A percentile compares a stretch with the other conserved stretches of the same genome.
Evolutionary conservation across 2,113 vertebrate species (phyloP).

Genomic region (Opisthocomus hoazin): DNA sequence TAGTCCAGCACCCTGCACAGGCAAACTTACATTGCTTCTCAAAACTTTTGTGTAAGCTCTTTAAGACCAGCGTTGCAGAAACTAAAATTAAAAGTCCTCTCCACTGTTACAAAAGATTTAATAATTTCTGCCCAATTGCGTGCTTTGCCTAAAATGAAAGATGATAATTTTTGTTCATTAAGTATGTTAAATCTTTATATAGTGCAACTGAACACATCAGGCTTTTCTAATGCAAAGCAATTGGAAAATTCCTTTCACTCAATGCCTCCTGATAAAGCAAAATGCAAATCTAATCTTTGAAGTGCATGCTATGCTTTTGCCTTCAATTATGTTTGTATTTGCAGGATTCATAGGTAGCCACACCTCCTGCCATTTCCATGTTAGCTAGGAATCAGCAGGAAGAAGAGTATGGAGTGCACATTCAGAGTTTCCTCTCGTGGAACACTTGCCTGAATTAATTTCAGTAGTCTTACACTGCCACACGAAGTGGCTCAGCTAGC

Average conservation of each 20-base stretch:
- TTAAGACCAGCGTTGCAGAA: background rate
- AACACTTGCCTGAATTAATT: background rate
- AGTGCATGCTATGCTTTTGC: background rate
- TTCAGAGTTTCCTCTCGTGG: background rate
- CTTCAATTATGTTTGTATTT: background rate
- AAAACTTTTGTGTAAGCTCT: background rate
- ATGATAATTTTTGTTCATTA: background rate
- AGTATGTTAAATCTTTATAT: background rate
- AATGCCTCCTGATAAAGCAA: background rate
- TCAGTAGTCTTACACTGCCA: background rate
- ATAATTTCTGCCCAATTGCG: background rate
- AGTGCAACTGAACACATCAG: background rate
- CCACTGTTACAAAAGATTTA: background rate
- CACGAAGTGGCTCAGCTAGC: background rate
- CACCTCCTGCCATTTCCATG: background rate
- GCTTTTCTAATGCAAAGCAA: background rate
- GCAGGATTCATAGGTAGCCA: background rate
- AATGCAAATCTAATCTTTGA: background rate
- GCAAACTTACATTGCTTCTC: background rate
- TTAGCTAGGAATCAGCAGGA: background rate
- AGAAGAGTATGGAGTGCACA: fast-evolving
- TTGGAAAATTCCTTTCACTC: background rate
- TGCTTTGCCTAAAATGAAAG: background rate
- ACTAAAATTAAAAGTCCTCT: background rate
- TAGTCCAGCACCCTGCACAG: background rate